phyloP scores from a whole-genome alignment of 2,888 invertebrate genomes.

The Hermodice carunculata region DNA sequence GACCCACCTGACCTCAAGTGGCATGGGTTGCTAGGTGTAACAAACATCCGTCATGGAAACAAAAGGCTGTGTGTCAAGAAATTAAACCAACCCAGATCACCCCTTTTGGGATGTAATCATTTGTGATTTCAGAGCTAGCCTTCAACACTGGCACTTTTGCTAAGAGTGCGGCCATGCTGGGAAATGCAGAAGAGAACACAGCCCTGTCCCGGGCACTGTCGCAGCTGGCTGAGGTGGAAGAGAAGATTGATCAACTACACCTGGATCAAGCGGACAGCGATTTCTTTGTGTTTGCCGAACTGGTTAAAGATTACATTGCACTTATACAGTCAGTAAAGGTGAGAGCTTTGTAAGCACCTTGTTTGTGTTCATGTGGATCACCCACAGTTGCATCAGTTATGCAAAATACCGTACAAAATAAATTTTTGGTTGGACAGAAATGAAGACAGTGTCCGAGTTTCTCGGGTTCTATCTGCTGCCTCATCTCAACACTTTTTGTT shows the following conservation, averaged over 20 bases:
- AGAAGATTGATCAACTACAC: conserved; percentile 79
- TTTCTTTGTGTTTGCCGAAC: conserved; percentile 92
- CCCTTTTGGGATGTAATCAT: neutral
- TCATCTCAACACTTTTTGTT: too few relatives aligned
- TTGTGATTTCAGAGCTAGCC: conserved; percentile 52
- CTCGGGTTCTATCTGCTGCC: too few relatives aligned
- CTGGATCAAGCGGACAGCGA: conserved; percentile 95
- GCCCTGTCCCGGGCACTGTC: conserved; percentile 90
- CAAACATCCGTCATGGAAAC: too few relatives aligned
- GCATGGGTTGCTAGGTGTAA: too few relatives aligned
- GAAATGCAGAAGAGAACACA: conserved; percentile 93
- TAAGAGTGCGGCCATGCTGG: conserved; percentile 89
- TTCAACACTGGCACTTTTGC: conserved; percentile 75
- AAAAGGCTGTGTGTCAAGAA: too few relatives aligned
- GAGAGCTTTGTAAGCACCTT: conserved; percentile 19
- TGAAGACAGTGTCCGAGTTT: too few relatives aligned
- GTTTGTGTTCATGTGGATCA: too few relatives aligned
- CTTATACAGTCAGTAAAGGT: conserved; percentile 92
- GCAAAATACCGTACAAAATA: too few relatives aligned
- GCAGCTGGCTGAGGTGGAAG: conserved; percentile 89
- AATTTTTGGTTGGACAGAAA: too few relatives aligned
- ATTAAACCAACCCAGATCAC: too few relatives aligned
- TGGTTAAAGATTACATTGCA: conserved; percentile 93
- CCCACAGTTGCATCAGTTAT: too few relatives aligned
- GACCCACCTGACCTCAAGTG: too few relatives aligned